Evolutionary conservation across 2,113 vertebrate genomes (phyloP), one percentile per base, ranked within the genome.

Genomic region (Platysternon megacephalum): DNA sequence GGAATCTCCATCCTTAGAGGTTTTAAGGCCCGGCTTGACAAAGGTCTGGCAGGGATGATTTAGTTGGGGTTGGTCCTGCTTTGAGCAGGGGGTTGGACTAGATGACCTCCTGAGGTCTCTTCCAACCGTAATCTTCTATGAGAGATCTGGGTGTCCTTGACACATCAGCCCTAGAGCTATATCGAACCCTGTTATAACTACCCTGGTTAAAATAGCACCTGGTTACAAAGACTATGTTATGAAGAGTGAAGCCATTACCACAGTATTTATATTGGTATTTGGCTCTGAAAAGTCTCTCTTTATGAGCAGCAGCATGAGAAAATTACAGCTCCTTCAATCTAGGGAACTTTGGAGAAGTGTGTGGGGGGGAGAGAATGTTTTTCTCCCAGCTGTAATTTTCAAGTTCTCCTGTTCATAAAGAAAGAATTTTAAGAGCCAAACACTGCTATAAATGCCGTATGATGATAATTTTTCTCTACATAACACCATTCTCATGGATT

Each of bases 231-330:
- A 58, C 16, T 10, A 26, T 7, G 10, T 17, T 79, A 74, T 6
- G 1, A 85, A 86, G 13, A 65, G 8, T 0, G 94, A 93, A 53
- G 2, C 6, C 68, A 48, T 13, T 80, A 19, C 39, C 90, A 81
- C 21, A 84, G 26, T 51, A 68, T 44, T 68, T 84, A 84, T 39
- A 72, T 39, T 5, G 4, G 4, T 39, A 72, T 72, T 6, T 39
- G 65, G n/a, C 42, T 82, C 6, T 65, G 51, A 39, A 90, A 88
- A 51, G 35, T 87, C 39, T 93, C 28, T 68, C 49, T 61, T 48
- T 51, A 82, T 51, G 6, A 86, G 32, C 22, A 95, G 87, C 0
- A 0, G 65, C 4, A 28, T 0, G 0, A 39, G 16, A 82, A 84
- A 86, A 91, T 82, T 17, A 29, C 21, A 51, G 82, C 7, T 74